phyloP scores from a whole-genome alignment of 2,797 vertebrate species.

The Lemur catta region DNA sequence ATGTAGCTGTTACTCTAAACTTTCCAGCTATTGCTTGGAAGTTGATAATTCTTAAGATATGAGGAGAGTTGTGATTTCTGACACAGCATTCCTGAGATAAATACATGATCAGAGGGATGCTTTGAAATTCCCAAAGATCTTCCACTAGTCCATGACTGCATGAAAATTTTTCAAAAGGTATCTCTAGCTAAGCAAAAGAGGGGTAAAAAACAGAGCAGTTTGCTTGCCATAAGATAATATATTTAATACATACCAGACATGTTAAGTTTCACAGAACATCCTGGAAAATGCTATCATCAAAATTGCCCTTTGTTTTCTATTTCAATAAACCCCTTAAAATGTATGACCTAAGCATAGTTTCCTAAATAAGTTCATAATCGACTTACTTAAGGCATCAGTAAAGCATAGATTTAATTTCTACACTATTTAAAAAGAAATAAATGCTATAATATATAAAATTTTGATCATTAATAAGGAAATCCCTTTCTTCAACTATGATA shows the following conservation, averaged over 20 bases:
- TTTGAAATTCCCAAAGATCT: conserved; percentile 92
- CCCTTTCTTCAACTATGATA: not conserved
- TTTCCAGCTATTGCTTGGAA: conserved; percentile 91
- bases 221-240: conserved; percentile 80
- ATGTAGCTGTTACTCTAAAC: conserved; percentile 93
- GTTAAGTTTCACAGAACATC: conserved; percentile 67
- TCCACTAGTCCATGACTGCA: conserved; percentile 79
- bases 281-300: conserved; percentile 55
- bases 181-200: conserved; percentile 71
- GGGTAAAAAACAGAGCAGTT: conserved; percentile 63
- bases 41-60: conserved; percentile 98
- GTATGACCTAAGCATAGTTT: conserved; percentile 39
- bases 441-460: not conserved
- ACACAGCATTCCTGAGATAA: conserved; percentile 99
- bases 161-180: conserved; percentile 87
- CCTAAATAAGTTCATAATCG: conserved; percentile 55
- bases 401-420: conserved; percentile 26
- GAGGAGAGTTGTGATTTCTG: conserved; percentile 97
- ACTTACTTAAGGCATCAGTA: not conserved
- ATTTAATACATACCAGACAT: conserved; percentile 90
- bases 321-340: conserved; percentile 55
- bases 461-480: not conserved
- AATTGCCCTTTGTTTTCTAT: conserved; percentile 29
- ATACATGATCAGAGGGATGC: conserved; percentile 94
- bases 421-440: conserved; percentile 43